Percentiles rank a stretch among this genome's conserved stretches.
Evolutionary conservation across 2,113 vertebrate genomes (phyloP).

Genomic region (Oriolus oriolus): DNA sequence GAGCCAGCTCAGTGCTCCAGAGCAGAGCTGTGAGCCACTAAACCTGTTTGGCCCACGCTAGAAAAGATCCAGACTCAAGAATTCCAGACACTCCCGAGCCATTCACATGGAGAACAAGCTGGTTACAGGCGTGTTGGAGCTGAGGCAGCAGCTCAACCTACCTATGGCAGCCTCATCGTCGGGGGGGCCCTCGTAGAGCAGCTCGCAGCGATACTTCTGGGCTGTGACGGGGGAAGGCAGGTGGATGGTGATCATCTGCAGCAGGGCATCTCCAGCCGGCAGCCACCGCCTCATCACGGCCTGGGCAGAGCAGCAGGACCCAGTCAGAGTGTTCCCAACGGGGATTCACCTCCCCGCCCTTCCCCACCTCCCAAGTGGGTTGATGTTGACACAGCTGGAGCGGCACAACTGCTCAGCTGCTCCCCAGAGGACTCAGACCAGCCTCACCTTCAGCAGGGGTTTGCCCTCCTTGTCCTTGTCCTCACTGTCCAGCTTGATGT

Average conservation of each 20-base stretch:
- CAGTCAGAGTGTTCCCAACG: background rate
- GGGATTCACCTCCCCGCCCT: background rate
- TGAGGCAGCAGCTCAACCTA: background rate
- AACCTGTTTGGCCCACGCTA: rapidly evolving
- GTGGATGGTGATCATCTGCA: slow-evolving; percentile 98
- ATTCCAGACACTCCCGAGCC: background rate
- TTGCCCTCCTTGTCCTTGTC: slow-evolving; percentile 94
- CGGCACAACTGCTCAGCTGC: background rate
- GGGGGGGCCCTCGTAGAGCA: slow-evolving; percentile 91
- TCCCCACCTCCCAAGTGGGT: background rate
- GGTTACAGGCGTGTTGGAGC: rapidly evolving
- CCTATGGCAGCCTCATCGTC: slow-evolving; percentile 95
- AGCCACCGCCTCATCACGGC: slow-evolving; percentile 97
- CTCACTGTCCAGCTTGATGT: slow-evolving; percentile 88
- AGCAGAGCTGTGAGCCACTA: background rate
- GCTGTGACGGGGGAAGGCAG: slow-evolving; percentile 94
- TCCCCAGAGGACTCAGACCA: too few species aligned
- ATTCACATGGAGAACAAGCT: background rate
- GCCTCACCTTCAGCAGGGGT: slow-evolving; percentile 83
- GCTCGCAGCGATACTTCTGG: slow-evolving; percentile 93
- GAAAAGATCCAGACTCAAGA: background rate
- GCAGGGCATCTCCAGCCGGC: slow-evolving; percentile 89
- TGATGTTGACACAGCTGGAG: rapidly evolving
- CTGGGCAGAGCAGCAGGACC: slow-evolving; percentile 23
- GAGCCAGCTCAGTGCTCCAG: background rate